Base-by-base conservation (phyloP, 2,888 invertebrate genomes). In the Cryptus viduatorius region DNA sequence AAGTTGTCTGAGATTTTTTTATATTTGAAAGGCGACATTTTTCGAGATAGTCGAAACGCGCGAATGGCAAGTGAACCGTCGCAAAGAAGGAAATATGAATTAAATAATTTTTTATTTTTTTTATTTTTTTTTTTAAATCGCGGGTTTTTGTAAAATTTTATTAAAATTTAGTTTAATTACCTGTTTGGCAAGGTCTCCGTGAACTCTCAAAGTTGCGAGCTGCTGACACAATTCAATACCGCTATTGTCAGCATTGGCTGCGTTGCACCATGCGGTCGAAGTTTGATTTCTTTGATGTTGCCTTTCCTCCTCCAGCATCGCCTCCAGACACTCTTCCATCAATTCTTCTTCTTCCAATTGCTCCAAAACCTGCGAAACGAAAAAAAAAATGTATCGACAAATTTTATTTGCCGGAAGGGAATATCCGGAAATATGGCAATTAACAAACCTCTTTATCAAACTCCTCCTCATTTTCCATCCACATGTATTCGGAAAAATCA, bases 391-490 rank as follows among this genome's bases (percentile, higher is more conserved):
- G 24, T 24, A 24, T 24, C 24, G 24, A 24, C 10, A 19, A 46
- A 0, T 10, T 12, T 53, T 8, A 7, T 19, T 3, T 0, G 8
- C 0, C 19, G 8, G 10, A 53, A 53, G 7, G 7, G 19, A 53
- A 7, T 37, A 4, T 37, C 37, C 4, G 7, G 37, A 37, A 8
- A 8, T 4, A 37, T 37, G 5, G 37, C 3, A 37, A 16, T 48
- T 31, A 16, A 64, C 59, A 68, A 93, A 97, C 98, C 95, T 97
- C 97, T 94, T 97, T 97, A 91, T 98, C 98, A 92, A 98, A 98
- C 91, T 98, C 98, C 90, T 98, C 98, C 91, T 98, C 97, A 90
- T 98, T 97, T 92, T 98, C 98, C 98, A 98, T 98, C 98, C 98
- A 98, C 95, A 98, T 95, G 92, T 98, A 98, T 91, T 98, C 98